Evolutionary conservation across 2,888 invertebrate genomes (phyloP).

Genomic region (Apodemia zela): DNA sequence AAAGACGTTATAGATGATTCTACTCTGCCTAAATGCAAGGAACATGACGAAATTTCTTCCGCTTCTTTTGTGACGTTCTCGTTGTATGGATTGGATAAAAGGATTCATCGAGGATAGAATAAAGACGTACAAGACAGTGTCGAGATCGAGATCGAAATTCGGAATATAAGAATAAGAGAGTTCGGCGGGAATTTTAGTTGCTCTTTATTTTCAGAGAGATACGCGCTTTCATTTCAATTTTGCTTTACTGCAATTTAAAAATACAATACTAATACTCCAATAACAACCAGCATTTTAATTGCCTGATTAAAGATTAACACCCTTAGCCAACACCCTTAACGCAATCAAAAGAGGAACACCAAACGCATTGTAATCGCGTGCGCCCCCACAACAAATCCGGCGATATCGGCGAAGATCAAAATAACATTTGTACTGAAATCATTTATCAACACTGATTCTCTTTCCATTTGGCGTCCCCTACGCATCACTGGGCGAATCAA

Average conservation of each 20-base stretch:
- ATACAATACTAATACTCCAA: constrained; percentile 16
- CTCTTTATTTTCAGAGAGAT: too few relatives aligned
- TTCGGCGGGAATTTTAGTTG: too few relatives aligned
- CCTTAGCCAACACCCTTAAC: constrained; percentile 29
- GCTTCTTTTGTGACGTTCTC: too few relatives aligned
- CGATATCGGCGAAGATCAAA: constrained; percentile 71
- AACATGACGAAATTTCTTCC: too few relatives aligned
- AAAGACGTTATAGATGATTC: too few relatives aligned
- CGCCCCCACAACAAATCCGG: constrained; percentile 63
- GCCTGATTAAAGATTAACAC: constrained; percentile 27
- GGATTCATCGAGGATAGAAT: too few relatives aligned
- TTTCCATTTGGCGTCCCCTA: constrained; percentile 66
- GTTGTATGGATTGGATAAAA: too few relatives aligned
- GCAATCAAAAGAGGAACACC: constrained; percentile 44
- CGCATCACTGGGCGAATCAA: constrained; percentile 38
- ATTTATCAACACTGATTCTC: constrained; percentile 73
- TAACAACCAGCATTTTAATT: constrained; percentile 28
- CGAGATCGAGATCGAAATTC: too few relatives aligned
- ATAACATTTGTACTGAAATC: constrained; percentile 75
- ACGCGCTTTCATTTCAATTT: too few relatives aligned
- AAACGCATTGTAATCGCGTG: constrained; percentile 51
- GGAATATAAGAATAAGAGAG: too few relatives aligned
- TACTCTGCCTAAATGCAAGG: too few relatives aligned
- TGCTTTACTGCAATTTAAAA: background rate
- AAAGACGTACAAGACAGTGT: too few relatives aligned